phyloP scores from a whole-genome alignment of 1,140 invertebrate genomes.

The Pantala flavescens region DNA sequence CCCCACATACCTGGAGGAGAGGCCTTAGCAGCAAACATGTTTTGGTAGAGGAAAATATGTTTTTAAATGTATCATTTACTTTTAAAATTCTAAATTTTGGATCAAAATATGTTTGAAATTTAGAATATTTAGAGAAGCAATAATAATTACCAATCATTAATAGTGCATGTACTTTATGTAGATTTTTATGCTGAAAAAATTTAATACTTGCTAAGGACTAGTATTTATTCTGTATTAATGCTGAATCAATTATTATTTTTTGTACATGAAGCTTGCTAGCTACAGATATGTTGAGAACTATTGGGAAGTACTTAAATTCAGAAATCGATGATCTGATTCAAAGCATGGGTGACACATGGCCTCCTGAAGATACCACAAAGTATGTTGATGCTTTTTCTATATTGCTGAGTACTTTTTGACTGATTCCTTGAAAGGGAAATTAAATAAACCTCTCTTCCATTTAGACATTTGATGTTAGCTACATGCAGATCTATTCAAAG shows the following conservation, averaged over 20 bases:
- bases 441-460: conserved; percentile 14
- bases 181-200: too few relatives aligned
- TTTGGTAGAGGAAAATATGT: conserved; percentile 25
- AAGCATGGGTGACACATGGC: neutral
- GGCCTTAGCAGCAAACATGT: conserved; percentile 27
- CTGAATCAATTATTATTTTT: neutral
- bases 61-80: too few relatives aligned
- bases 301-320: conserved; percentile 39
- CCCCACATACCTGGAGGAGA: conserved; percentile 57
- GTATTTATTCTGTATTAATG: too few relatives aligned
- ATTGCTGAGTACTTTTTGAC: neutral
- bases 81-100: too few relatives aligned
- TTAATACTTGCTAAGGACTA: too few relatives aligned
- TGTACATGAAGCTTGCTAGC: conserved; percentile 29
- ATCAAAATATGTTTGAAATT: too few relatives aligned
- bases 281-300: conserved; percentile 40
- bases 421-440: neutral
- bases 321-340: conserved; percentile 38
- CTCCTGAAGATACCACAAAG: conserved; percentile 22
- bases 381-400: conserved; percentile 19
- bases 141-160: too few relatives aligned
- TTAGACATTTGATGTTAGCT: conserved; percentile 50
- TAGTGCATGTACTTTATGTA: too few relatives aligned
- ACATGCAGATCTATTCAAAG: conserved; percentile 67
- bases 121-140: too few relatives aligned